A percentile compares a stretch with the other conserved stretches of the same genome.
Conservation (phyloP, 1,140 invertebrate genomes). For the Maniola jurtina region DNA sequence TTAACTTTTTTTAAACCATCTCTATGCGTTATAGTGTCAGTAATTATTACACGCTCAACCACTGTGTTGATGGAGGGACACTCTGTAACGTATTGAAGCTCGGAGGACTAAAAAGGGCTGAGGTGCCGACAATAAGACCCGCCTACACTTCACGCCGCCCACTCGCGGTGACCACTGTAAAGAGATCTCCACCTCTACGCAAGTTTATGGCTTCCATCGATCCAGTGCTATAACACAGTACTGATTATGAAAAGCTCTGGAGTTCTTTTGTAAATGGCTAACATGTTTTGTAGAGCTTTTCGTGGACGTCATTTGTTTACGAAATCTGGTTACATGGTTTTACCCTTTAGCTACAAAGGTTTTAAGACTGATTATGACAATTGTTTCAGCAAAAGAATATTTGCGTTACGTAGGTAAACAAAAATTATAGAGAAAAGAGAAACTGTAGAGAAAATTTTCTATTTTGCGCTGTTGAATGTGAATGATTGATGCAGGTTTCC, state of each 20-base stretch:
- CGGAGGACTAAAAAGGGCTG: conserved; percentile 40
- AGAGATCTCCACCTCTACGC: conserved; percentile 3
- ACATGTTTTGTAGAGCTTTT: not conserved
- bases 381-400: too few relatives aligned
- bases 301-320: not conserved
- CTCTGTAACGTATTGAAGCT: conserved; percentile 33
- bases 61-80: conserved; percentile 22
- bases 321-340: not conserved
- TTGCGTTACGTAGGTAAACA: too few relatives aligned
- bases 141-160: conserved; percentile 42
- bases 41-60: conserved; percentile 12
- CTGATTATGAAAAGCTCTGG: not conserved
- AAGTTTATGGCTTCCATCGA: not conserved
- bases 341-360: too few relatives aligned
- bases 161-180: conserved; percentile 21
- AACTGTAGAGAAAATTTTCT: too few relatives aligned
- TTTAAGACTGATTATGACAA: too few relatives aligned
- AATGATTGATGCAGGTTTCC: too few relatives aligned
- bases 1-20: not conserved
- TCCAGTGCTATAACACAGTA: not conserved
- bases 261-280: not conserved
- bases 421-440: too few relatives aligned
- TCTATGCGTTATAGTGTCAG: conserved; percentile 6
- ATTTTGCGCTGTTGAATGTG: too few relatives aligned
- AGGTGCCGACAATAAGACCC: conserved; percentile 29